These are phyloP conservation scores for Pseudomyrmex pallidus DNA, from an alignment of 1,140 invertebrate species.

Conservation along the genomic window DNA sequence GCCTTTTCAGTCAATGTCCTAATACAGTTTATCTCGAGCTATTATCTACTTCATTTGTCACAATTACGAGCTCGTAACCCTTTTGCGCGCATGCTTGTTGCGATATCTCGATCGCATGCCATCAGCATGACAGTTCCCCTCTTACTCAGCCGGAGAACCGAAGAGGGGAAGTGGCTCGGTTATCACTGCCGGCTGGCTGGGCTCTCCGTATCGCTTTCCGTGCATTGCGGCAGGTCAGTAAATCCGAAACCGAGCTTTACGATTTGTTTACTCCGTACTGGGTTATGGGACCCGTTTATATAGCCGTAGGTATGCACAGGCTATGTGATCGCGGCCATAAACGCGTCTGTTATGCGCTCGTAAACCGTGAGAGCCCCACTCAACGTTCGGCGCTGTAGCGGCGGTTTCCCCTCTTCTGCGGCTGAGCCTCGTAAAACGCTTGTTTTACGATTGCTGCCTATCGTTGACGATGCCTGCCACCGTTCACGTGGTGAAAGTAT, in stretches of 20 bases:
- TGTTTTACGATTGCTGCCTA: conserved; percentile 84
- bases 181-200: conserved; percentile 71
- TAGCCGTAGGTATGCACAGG: conserved; percentile 82
- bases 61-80: conserved; percentile 48
- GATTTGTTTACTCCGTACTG: conserved; percentile 85
- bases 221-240: conserved; percentile 84
- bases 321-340: conserved; percentile 85
- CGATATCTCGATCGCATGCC: conserved; percentile 66
- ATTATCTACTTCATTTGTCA: conserved; percentile 59
- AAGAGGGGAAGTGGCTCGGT: conserved; percentile 59
- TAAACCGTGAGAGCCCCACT: conserved; percentile 81
- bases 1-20: conserved; percentile 40
- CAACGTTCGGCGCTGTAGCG: conserved; percentile 63
- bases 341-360: conserved; percentile 85
- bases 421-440: conserved; percentile 82
- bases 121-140: conserved; percentile 55
- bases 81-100: conserved; percentile 41
- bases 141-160: conserved; percentile 25
- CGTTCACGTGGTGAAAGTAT: conserved; percentile 61
- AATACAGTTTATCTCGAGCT: conserved; percentile 49
- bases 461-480: conserved; percentile 80
- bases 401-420: conserved; percentile 63
- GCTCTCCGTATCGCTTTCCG: conserved; percentile 75
- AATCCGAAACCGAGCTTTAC: conserved; percentile 84
- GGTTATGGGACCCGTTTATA: conserved; percentile 84